Percentiles rank a stretch among this genome's conserved stretches.
Conservation (phyloP, 1,140 invertebrate genomes). For the Neodiprion virginianus region DNA sequence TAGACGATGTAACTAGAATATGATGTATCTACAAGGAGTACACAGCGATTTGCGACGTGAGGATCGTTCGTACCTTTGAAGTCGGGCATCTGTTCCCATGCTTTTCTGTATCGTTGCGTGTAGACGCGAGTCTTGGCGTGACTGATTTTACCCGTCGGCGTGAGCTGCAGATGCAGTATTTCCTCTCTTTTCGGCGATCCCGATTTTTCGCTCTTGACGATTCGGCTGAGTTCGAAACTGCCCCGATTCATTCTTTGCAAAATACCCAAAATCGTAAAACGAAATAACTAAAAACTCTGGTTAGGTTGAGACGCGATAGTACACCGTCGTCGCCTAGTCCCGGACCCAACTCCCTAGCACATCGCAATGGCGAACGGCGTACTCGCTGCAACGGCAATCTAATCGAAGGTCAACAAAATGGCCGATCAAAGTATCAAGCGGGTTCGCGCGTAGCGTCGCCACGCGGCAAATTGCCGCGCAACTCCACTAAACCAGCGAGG, state of each 20-base stretch:
- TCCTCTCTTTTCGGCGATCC: constrained; percentile 21
- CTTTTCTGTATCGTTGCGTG: constrained; percentile 66
- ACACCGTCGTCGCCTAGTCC: constrained; percentile 37
- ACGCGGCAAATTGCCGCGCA: background rate
- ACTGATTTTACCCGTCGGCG: constrained; percentile 60
- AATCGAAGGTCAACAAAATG: background rate
- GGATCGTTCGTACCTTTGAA: constrained; percentile 61
- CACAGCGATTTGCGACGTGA: no score
- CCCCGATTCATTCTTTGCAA: constrained; percentile 18
- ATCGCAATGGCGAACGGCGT: constrained; percentile 38
- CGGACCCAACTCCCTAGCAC: constrained; percentile 42
- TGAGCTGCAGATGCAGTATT: constrained; percentile 37
- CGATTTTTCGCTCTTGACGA: constrained; percentile 27
- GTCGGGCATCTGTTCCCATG: constrained; percentile 66
- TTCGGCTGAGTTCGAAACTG: constrained; percentile 30
- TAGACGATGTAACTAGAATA: no score
- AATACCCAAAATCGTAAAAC: constrained; percentile 47
- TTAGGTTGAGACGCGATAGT: constrained; percentile 9
- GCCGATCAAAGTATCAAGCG: background rate
- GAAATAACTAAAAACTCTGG: constrained; percentile 56
- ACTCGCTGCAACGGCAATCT: background rate
- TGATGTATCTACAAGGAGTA: no score
- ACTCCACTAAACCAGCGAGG: no score
- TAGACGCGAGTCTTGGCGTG: constrained; percentile 61
- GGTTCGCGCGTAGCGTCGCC: background rate